Base-by-base conservation (phyloP, 1,140 invertebrate genomes). In the Trissolcus basalis region DNA sequence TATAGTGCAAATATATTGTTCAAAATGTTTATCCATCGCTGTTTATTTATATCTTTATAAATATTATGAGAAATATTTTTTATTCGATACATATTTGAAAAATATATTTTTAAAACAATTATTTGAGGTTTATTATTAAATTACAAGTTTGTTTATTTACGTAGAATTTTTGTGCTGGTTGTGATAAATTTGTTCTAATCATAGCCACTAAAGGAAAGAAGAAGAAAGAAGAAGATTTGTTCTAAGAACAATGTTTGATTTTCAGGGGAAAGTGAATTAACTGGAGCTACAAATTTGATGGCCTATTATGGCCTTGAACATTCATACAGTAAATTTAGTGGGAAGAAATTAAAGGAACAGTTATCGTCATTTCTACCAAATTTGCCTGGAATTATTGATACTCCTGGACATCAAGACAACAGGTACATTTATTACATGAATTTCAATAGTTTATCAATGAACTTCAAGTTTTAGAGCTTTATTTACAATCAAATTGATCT, bases 271-370 rank as follows among this genome's bases (percentile, higher is more conserved):
- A 95, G 94, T 86, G 96, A 98, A 89, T 89, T 97, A 61, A 98
- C 97, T 51, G 97, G 97, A 65, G 96, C 96, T 81, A 97, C 95
- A 76, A 98, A 99, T 91, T 93, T 99, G 86, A 97, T 99, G 94
- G 93, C 93, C 78, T 94, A 96, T 91, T 96, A 98, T 93, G 96
- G 96, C 56, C 90, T 99, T 44, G 96, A 98, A 89, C 97, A 98
- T 89, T 97, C 97, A 14, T 98, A 98, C 86, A 98, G 95, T 89
- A 98, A 98, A 91, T 98, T 98, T 89, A 97, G 96, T 90, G 96
- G 96, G n/a, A 97, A 98, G 84, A 98, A 97, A 89, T 91, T 97
- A 4, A 98, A 97, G 85, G 97, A 98, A 87, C 96, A 96, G 64
- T 87, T 98, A 47, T 97, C 96, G 36, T 96, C 97, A 11, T 98